These are phyloP conservation scores for Chaetorhynchus papuensis DNA, from an alignment of 2,113 vertebrate species.

Conservation along the genomic window DNA sequence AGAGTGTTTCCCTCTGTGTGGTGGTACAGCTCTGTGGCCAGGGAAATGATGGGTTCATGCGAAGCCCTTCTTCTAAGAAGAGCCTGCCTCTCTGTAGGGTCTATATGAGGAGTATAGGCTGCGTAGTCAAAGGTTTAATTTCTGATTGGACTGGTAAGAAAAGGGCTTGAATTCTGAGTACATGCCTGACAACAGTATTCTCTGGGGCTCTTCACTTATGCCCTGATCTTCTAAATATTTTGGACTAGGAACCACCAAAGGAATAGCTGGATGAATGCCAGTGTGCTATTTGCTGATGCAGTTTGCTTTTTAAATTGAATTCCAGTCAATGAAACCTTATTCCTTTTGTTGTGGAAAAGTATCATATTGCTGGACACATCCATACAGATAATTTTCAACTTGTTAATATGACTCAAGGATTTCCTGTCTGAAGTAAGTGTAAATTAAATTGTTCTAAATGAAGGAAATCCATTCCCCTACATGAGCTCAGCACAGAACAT, in stretches of 20 bases:
- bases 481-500: not conserved
- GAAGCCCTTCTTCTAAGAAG: not conserved
- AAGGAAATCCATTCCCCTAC: not conserved
- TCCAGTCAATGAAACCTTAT: not conserved
- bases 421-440: not conserved
- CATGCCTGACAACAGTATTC: not conserved
- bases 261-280: not conserved
- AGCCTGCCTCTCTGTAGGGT: not conserved
- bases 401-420: not conserved
- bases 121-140: not conserved
- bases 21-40: not conserved
- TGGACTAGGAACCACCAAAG: not conserved
- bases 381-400: not conserved
- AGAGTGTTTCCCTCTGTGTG: not conserved
- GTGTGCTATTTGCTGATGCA: not conserved
- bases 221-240: not conserved
- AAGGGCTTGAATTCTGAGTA: not conserved
- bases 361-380: not conserved
- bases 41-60: not conserved
- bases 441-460: slow-evolving; percentile 5
- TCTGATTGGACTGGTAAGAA: not conserved
- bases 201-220: not conserved
- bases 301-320: not conserved
- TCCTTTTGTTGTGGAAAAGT: not conserved
- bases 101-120: not conserved